Conservation (phyloP, 2,113 vertebrate genomes). For the Astur gentilis region DNA sequence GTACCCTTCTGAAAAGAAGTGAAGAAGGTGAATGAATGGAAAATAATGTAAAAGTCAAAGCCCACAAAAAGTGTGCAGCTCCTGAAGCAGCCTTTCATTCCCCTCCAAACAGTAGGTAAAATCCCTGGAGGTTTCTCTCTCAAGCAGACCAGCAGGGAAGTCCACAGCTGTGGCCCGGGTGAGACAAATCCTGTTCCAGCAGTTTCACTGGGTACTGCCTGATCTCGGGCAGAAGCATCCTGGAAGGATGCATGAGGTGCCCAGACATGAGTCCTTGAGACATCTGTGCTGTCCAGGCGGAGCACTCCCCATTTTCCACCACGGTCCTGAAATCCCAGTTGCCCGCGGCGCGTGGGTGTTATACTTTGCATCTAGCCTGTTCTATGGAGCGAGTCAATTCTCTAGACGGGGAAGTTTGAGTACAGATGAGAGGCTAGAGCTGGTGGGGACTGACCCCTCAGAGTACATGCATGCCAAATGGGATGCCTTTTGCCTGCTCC, state of each 20-base stretch:
- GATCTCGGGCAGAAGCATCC: background rate
- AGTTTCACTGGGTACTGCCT: background rate
- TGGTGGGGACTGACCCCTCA: background rate
- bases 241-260: background rate
- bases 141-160: background rate
- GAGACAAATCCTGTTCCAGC: background rate
- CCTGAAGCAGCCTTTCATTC: background rate
- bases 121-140: background rate
- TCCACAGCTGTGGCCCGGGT: background rate
- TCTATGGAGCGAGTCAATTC: background rate
- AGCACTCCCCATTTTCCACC: background rate
- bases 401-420: background rate
- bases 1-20: background rate
- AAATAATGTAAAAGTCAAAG: background rate
- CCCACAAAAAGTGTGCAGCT: background rate
- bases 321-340: background rate
- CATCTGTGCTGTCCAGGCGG: background rate
- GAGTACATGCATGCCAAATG: background rate
- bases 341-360: fast-evolving
- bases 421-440: background rate
- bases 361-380: background rate
- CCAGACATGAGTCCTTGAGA: background rate
- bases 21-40: background rate
- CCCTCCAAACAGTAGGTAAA: background rate
- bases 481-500: background rate